Base-by-base conservation (phyloP, 2,888 invertebrate species). In the Ectemnius continuus region DNA sequence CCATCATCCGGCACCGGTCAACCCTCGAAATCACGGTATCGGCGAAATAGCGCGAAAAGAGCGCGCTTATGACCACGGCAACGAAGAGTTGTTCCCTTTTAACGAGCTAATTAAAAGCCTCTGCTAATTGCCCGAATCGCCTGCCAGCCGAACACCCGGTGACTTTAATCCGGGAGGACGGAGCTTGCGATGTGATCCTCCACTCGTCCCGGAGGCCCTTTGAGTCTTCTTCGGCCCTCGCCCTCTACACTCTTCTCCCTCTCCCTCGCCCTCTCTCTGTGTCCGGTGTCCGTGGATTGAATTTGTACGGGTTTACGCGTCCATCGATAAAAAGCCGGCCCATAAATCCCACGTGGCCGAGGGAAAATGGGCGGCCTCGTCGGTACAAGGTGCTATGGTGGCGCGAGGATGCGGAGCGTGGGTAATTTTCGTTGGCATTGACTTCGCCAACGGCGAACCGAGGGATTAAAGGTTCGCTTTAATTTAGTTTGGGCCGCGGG, bases 51-150 rank as follows among this genome's bases (percentile, higher is more conserved):
- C 62, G 65, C 71, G 57, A 61, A 73, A 78, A 74, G 72, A 74
- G 76, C 48, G 61, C 63, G 69, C 59, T 68, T 62, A 61, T 67
- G 61, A 45, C 56, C 67, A 61, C 62, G 70, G 69, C 76, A 78
- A 80, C 80, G 76, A 82, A 78, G 67, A 66, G 26, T 5, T 52
- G 23, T 73, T 61, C 74, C 70, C 73, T 76, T 66, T 70, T 74
- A 74, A 72, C 64, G 74, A 72, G 76, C 80, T 83, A 81, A 83
- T 83, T 83, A 82, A 84, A 81, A 78, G 73, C 73, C 64, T 48
- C 69, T 52, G 73, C 72, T 75, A 82, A 82, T 80, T 80, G 73
- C 73, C 73, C 64, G 61, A 62, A 74, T 67, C 66, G 72, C 75
- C 71, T 72, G 72, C 56, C 61, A 5, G 59, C 61, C 20, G 69